Conservation (phyloP, 2,888 invertebrate species). For the Dryomyza anilis region DNA sequence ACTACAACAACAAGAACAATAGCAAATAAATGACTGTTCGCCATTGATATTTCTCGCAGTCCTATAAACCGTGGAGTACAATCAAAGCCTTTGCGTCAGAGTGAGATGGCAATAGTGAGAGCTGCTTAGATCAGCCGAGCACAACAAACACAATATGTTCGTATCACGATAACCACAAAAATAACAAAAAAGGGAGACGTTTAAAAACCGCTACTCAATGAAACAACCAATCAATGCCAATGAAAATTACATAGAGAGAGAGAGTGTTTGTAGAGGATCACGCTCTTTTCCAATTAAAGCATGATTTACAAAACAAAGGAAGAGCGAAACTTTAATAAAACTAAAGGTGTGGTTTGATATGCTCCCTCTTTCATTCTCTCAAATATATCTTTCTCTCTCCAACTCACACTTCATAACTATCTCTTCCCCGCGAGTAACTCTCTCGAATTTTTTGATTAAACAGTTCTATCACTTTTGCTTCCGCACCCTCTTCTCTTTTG, state of each 20-base stretch:
- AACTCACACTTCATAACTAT: neutral
- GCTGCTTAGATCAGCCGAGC: too few relatives aligned
- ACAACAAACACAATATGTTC: too few relatives aligned
- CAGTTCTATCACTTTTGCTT: neutral
- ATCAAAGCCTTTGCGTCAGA: conserved; percentile 5
- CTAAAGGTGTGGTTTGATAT: neutral
- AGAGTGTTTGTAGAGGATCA: too few relatives aligned
- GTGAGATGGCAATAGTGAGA: conserved; percentile 29
- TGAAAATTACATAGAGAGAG: neutral
- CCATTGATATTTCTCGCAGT: too few relatives aligned
- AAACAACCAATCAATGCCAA: too few relatives aligned
- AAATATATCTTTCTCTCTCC: neutral
- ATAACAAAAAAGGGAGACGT: too few relatives aligned
- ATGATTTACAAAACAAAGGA: too few relatives aligned
- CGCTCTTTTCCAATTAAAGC: too few relatives aligned
- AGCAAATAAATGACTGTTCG: too few relatives aligned
- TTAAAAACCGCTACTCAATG: too few relatives aligned
- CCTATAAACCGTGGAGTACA: neutral
- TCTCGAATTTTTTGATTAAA: neutral
- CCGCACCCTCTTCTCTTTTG: neutral
- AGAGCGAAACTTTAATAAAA: neutral
- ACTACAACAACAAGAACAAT: neutral
- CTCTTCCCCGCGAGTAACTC: neutral
- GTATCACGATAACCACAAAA: too few relatives aligned
- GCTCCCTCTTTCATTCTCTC: neutral